These are phyloP conservation scores for Heterodera schachtii DNA, from an alignment of 1,140 invertebrate genomes.

Conservation along the genomic window DNA sequence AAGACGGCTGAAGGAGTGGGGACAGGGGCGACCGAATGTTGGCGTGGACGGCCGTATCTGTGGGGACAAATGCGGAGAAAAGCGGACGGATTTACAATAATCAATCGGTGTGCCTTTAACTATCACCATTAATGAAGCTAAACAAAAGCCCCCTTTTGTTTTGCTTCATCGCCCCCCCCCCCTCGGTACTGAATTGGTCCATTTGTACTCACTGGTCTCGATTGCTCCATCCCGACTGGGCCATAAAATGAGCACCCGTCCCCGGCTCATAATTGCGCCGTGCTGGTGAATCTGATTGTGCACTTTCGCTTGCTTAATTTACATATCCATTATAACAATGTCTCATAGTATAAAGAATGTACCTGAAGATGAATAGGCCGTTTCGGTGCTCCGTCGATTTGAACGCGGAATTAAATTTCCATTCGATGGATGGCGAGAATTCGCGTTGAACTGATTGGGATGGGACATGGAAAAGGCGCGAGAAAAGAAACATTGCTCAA, in stretches of 20 bases:
- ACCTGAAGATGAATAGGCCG: not conserved
- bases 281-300: conserved; percentile 22
- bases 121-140: too few species aligned
- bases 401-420: not conserved
- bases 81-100: not conserved
- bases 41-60: conserved; percentile 10
- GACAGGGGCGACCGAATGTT: not conserved
- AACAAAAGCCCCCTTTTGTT: not conserved
- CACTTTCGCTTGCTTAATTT: conserved; percentile 27
- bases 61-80: not conserved
- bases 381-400: not conserved
- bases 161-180: too few species aligned
- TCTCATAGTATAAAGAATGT: too few species aligned
- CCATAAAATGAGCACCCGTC: conserved; percentile 34
- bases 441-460: not conserved
- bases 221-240: conserved; percentile 31
- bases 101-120: not conserved
- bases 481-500: not conserved
- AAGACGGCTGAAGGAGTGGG: conserved; percentile 6
- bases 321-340: not conserved
- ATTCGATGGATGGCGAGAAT: not conserved
- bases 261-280: conserved; percentile 33
- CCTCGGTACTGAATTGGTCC: too few species aligned
- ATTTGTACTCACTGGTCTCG: conserved; percentile 31
- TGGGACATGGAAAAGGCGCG: not conserved